Evolutionary conservation across 2,888 invertebrate genomes (phyloP).

Genomic region (Coelinius sp.): DNA sequence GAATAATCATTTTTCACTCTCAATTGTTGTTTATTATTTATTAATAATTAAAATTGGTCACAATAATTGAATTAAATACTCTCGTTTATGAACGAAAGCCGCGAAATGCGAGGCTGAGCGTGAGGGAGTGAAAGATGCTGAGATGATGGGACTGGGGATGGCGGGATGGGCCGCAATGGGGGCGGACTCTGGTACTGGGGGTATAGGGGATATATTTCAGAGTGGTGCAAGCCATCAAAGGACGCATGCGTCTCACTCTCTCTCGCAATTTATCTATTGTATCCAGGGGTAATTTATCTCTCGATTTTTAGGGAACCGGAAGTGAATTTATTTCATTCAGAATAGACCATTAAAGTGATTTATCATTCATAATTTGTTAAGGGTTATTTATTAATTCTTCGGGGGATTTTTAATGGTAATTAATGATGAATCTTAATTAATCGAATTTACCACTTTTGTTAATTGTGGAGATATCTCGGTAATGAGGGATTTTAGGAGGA

Average conservation of each 20-base stretch:
- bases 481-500: too few relatives aligned
- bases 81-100: neutral
- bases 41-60: too few relatives aligned
- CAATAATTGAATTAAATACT: neutral
- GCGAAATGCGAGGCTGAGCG: neutral
- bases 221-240: neutral
- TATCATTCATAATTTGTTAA: too few relatives aligned
- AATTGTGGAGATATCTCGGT: too few relatives aligned
- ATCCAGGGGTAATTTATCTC: neutral
- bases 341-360: too few relatives aligned
- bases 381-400: too few relatives aligned
- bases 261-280: neutral
- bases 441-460: too few relatives aligned
- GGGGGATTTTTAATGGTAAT: too few relatives aligned
- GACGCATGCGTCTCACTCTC: neutral
- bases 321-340: too few relatives aligned
- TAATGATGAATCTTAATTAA: too few relatives aligned
- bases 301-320: neutral
- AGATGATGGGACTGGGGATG: neutral
- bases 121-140: constrained; percentile 5
- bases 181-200: neutral
- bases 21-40: too few relatives aligned
- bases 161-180: constrained; percentile 19
- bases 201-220: neutral
- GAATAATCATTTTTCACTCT: too few relatives aligned